phyloP scores from a whole-genome alignment of 2,888 invertebrate species.

The Amphipyra berbera region DNA sequence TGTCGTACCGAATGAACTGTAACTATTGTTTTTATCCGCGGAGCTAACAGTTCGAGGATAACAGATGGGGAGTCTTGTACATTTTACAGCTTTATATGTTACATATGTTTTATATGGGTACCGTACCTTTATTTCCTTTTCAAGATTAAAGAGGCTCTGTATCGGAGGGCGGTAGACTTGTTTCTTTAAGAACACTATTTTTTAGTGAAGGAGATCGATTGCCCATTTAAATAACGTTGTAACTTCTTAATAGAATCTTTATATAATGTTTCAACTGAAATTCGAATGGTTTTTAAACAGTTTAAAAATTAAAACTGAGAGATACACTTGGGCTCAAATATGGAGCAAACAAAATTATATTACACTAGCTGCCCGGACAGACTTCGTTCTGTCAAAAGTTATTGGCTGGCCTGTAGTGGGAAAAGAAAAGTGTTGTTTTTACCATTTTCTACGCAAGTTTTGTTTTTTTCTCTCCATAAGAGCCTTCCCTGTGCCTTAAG shows the following conservation, averaged over 20 bases:
- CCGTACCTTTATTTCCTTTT: slow-evolving; percentile 23
- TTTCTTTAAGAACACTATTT: slow-evolving; percentile 17
- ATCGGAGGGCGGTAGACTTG: slow-evolving; percentile 2
- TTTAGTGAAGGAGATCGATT: slow-evolving; percentile 20
- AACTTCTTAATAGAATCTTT: neutral
- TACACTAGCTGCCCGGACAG: too few relatives aligned
- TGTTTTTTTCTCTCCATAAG: too few relatives aligned
- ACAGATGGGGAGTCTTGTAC: slow-evolving; percentile 52
- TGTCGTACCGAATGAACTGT: slow-evolving; percentile 77
- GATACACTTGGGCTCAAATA: too few relatives aligned
- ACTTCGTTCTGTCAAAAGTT: too few relatives aligned
- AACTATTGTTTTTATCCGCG: slow-evolving; percentile 75
- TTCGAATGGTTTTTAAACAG: neutral
- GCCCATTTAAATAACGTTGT: slow-evolving; percentile 4
- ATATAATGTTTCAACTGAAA: neutral
- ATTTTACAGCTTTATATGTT: slow-evolving; percentile 52
- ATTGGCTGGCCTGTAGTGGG: too few relatives aligned
- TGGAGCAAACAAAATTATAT: too few relatives aligned
- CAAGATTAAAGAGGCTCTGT: slow-evolving; percentile 29
- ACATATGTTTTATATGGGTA: slow-evolving; percentile 41
- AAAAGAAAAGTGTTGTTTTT: too few relatives aligned
- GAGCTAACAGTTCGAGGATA: slow-evolving; percentile 55
- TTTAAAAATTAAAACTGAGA: neutral
- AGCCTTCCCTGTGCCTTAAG: too few relatives aligned
- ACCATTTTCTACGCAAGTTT: too few relatives aligned